These are phyloP conservation scores for Nebria salina DNA, from an alignment of 2,888 invertebrate genomes.

Conservation along the genomic window DNA sequence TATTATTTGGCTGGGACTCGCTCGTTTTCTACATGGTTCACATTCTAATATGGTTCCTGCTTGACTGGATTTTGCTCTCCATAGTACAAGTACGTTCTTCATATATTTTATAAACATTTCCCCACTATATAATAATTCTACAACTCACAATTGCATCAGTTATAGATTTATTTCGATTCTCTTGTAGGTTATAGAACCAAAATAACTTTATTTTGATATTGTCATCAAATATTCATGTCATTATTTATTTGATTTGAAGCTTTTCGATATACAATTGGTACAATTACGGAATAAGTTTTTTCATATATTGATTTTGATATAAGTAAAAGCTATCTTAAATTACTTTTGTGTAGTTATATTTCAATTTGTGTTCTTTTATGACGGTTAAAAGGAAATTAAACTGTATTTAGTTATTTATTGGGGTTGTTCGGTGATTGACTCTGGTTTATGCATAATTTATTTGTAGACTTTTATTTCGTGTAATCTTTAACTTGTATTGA, in stretches of 20 bases:
- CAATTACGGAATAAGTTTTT: too few species aligned
- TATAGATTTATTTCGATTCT: too few species aligned
- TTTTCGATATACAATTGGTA: too few species aligned
- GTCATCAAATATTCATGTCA: background rate
- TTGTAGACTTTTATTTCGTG: background rate
- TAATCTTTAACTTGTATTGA: background rate
- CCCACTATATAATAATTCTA: background rate
- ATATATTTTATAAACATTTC: background rate
- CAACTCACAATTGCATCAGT: too few species aligned
- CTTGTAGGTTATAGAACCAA: too few species aligned
- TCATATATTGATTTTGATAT: too few species aligned
- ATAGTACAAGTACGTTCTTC: slow-evolving; percentile 75
- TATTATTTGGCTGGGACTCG: slow-evolving; percentile 88
- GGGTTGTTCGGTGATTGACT: background rate
- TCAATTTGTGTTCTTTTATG: background rate
- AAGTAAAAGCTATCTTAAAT: background rate
- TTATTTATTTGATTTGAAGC: too few species aligned
- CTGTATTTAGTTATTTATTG: background rate
- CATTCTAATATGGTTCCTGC: slow-evolving; percentile 92
- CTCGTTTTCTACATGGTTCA: slow-evolving; percentile 93
- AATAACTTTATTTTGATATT: too few species aligned
- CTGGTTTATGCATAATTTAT: background rate
- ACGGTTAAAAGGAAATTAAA: too few species aligned
- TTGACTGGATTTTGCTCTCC: slow-evolving; percentile 92
- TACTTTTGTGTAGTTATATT: background rate